Conservation (phyloP, 2,888 invertebrate species). For the Eledona agricola region DNA sequence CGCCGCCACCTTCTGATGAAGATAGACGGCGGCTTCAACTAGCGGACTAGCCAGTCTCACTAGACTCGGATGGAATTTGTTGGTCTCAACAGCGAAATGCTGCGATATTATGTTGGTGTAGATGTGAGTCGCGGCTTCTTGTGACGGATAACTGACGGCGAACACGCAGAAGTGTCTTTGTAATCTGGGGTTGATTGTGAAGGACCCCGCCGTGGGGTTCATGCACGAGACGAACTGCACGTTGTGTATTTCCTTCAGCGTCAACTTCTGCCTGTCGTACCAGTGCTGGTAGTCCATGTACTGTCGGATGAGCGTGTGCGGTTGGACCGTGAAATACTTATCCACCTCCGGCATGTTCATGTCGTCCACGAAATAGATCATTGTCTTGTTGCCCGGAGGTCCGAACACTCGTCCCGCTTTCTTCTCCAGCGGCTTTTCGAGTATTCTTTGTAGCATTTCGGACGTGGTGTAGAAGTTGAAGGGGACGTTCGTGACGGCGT, state of each 20-base stretch:
- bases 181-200: constrained; percentile 89
- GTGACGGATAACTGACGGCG: constrained; percentile 86
- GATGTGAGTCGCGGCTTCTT: constrained; percentile 84
- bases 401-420: constrained; percentile 94
- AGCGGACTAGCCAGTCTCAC: constrained; percentile 69
- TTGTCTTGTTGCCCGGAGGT: constrained; percentile 89
- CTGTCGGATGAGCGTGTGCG: constrained; percentile 91
- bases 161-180: constrained; percentile 90
- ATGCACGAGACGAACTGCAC: constrained; percentile 95
- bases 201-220: constrained; percentile 96
- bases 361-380: constrained; percentile 95
- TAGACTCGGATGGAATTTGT: constrained; percentile 73
- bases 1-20: constrained; percentile 79
- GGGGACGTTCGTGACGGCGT: constrained; percentile 86
- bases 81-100: constrained; percentile 72
- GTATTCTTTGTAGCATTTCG: constrained; percentile 85
- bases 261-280: constrained; percentile 89
- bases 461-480: constrained; percentile 96
- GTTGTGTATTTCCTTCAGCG: constrained; percentile 89
- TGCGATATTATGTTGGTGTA: constrained; percentile 84
- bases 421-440: constrained; percentile 93
- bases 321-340: constrained; percentile 92
- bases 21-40: constrained; percentile 75
- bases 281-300: constrained; percentile 95
- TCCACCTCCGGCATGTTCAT: constrained; percentile 98